Evolutionary conservation across 2,113 vertebrate genomes (phyloP), one percentile per base, ranked within the genome.

Genomic region (Scortum barcoo): DNA sequence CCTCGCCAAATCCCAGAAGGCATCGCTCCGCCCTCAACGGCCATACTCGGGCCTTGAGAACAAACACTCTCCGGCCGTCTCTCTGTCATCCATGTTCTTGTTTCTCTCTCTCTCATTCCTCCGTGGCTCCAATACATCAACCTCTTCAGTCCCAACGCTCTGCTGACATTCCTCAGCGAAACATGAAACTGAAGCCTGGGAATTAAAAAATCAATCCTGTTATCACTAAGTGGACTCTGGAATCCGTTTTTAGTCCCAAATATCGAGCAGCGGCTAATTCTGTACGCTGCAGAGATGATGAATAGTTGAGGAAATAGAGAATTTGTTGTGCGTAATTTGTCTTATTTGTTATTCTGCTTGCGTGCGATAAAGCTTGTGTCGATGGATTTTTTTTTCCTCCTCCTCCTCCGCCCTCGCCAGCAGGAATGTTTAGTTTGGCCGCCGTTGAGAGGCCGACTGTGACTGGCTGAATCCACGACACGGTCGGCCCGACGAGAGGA

Each of bases 391-490:
- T 36, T 42, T 44, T 9, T 4, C 12, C n/a, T n/a, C n/a, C n/a
- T n/a, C n/a, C n/a, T n/a, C n/a, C n/a, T n/a, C 46, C 42, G 1
- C 30, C 0, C 56, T 54, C n/a, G 7, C 33, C 22, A 5, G 57
- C 62, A 61, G 82, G 86, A 83, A 78, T 90, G 80, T 92, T 91
- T 90, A 42, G 46, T 4, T 91, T 92, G 90, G 91, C 90, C n/a
- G 80, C 66, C 2, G 71, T 62, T 73, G 40, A 81, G 74, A 84
- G 66, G 61, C 54, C 3, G 65, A 68, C 65, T 78, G 74, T 66
- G 87, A 83, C 33, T 14, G 44, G 74, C 71, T 46, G 72, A 80
- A 57, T 84, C 67, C 70, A 58, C 57, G 75, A 74, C 53, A 50
- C 51, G 70, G 80, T 70, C 76, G n/a, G 17, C 51, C 60, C 42